Percentiles rank a stretch among this genome's conserved stretches.
Evolutionary conservation across 2,797 vertebrate genomes (phyloP).

Genomic region (Enteromius paludinosus): DNA sequence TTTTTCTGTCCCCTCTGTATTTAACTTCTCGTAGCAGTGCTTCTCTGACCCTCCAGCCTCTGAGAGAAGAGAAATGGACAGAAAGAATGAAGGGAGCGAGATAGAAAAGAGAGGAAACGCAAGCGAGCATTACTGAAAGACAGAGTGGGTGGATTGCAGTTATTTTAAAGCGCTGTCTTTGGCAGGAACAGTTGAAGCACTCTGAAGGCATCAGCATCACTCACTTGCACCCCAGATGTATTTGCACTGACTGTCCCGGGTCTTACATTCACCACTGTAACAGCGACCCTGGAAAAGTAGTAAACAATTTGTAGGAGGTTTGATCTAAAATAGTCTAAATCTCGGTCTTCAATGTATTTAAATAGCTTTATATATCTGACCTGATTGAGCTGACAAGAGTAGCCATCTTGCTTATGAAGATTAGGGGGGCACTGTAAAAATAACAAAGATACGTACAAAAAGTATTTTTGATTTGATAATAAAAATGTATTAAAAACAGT

Average conservation of each 20-base stretch:
- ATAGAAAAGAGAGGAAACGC: background rate
- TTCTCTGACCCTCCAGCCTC: constrained; percentile 87
- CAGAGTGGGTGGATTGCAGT: background rate
- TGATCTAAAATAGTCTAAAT: background rate
- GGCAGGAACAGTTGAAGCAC: background rate
- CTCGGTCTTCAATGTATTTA: background rate
- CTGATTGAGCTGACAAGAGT: constrained; percentile 86
- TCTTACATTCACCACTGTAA: constrained; percentile 89
- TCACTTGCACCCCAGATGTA: constrained; percentile 89
- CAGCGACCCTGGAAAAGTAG: constrained; percentile 82
- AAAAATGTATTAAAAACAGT: background rate
- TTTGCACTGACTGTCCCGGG: constrained; percentile 87
- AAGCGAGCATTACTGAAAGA: background rate
- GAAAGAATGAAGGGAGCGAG: background rate
- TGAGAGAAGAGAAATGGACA: constrained; percentile 56
- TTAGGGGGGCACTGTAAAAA: constrained; percentile 84
- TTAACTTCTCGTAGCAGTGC: constrained; percentile 89
- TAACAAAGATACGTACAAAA: constrained; percentile 9
- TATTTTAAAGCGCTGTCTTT: background rate
- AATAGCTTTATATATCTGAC: constrained; percentile 63
- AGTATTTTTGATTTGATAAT: background rate
- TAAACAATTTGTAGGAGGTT: background rate
- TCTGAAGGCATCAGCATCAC: constrained; percentile 59
- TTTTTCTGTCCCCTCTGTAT: constrained; percentile 89
- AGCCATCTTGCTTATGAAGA: constrained; percentile 89